Evolutionary conservation across 1,140 invertebrate species (phyloP), one percentile per base, ranked within the genome.

Genomic region (Delia radicum): DNA sequence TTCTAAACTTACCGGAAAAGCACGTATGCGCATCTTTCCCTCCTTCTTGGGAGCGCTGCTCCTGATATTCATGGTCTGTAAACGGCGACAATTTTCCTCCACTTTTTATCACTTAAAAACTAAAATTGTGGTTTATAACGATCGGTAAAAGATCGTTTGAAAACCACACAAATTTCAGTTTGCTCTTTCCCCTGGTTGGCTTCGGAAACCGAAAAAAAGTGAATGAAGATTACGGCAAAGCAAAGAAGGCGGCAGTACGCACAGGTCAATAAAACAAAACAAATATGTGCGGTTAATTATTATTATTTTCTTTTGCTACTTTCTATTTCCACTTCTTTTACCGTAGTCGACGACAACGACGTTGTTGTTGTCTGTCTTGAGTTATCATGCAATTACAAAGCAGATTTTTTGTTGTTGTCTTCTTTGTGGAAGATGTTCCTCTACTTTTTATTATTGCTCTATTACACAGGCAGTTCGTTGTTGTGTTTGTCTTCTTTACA

Each of bases 11-110:
- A 98, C 96, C 83, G 96, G 96, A 90, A 98, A 98, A 80, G 96
- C 96, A 87, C 96, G 91, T 87, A 98, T 98, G 82, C 96, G 91
- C 96, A 98, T 98, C 89, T 98, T 98, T 87, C 93, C 93, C 87
- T 96, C 94, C 89, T 96, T 96, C 87, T 96, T 94, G 80, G 92
- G 91, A 78, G 82, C 80, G 78, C 82, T 83, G 73, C 81, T 79
- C 73, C 82, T 78, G 67, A 82, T 75, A 84, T 84, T 86, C 85
- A 86, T 86, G 37, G 76, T 83, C 65, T 79, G 79, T 55, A 82
- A 46, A 74, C 79, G 83, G 76, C 80, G 80, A 73, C 81, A 85
- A 81, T 83, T 81, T 79, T 85, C 79, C 83, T 84, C 83, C 83
- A 82, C 79, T 78, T 82, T 79, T 79, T 73, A 18, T 12, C 55